Evolutionary conservation across 2,113 vertebrate genomes (phyloP), one percentile per base, ranked within the genome.

Genomic region (Aegotheles bennettii): DNA sequence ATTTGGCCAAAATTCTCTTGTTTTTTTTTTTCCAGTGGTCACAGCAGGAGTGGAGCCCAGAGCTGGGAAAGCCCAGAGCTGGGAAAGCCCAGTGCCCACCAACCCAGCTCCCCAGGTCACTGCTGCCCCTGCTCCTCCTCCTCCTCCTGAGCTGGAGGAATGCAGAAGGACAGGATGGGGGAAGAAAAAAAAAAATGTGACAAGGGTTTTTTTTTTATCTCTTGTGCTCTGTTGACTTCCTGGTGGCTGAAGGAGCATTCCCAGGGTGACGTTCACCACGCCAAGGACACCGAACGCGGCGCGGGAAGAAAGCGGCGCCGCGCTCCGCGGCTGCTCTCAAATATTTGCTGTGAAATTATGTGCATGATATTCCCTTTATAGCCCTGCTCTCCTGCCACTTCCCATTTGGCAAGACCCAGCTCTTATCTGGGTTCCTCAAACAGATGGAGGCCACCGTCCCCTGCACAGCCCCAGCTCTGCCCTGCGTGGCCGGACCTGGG

Each of bases 161-260:
- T 35, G 63, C 1, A 5, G 86, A 81, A 84, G 42, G 56, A 45
- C 83, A 79, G 53, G 76, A 51, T 26, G 5, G 6, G 48, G 48
- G 47, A 26, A 2, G 2, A 3, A 1, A 19, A 19, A 10, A 7
- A 9, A 31, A 17, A 18, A 3, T 0, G 3, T 26, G 59, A 43
- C 35, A 57, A 87, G 28, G 16, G 43, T 14, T 61, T 61, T 56
- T 67, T 38, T 6, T 4, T 0, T 20, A 19, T n/a, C 48, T 61
- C 0, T 20, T 79, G 87, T 20, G 57, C 33, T 65, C 82, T 83
- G 47, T 40, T 67, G 28, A 16, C 43, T 81, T 89, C 91, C 96
- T 68, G 78, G 69, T 79, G 57, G 60, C 82, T 68, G 48, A 24
- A 89, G 53, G 40, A 35, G 60, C 0, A 3, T 59, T 54, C 74